Evolutionary conservation across 2,888 invertebrate species (phyloP).

Genomic region (Drosophila buzzatii): DNA sequence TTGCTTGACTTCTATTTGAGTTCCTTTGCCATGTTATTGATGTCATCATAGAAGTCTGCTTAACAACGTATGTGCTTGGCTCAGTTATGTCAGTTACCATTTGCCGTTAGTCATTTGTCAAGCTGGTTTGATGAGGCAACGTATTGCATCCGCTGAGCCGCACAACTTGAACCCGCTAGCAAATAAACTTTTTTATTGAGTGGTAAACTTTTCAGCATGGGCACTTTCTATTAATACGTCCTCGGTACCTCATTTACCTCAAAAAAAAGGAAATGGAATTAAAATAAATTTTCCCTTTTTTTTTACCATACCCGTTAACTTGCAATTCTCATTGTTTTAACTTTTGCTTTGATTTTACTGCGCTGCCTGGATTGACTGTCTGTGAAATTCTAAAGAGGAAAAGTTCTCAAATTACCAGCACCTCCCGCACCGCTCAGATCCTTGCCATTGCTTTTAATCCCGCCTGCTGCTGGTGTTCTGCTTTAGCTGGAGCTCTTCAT

Average conservation of each 20-base stretch:
- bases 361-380: constrained; percentile 48
- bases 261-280: background rate
- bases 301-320: constrained; percentile 20
- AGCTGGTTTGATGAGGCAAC: constrained; percentile 18
- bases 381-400: constrained; percentile 38
- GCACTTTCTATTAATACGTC: constrained; percentile 65
- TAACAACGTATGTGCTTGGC: constrained; percentile 18
- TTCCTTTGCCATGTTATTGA: constrained; percentile 8
- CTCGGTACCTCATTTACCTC: constrained; percentile 51
- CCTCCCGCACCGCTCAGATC: background rate
- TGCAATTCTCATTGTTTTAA: constrained; percentile 63
- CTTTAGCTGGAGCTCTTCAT: constrained; percentile 21
- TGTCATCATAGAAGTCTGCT: constrained; percentile 26
- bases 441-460: background rate
- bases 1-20: constrained; percentile 17
- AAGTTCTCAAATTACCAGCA: constrained; percentile 4
- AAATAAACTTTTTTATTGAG: constrained; percentile 68
- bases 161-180: constrained; percentile 34
- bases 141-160: constrained; percentile 8
- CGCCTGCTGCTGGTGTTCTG: background rate
- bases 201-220: constrained; percentile 60
- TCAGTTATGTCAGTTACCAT: constrained; percentile 14
- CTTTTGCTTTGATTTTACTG: constrained; percentile 68
- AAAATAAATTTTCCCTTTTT: background rate
- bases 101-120: constrained; percentile 57